Evolutionary conservation across 2,888 invertebrate species (phyloP).

Genomic region (Stomorhina lunata): DNA sequence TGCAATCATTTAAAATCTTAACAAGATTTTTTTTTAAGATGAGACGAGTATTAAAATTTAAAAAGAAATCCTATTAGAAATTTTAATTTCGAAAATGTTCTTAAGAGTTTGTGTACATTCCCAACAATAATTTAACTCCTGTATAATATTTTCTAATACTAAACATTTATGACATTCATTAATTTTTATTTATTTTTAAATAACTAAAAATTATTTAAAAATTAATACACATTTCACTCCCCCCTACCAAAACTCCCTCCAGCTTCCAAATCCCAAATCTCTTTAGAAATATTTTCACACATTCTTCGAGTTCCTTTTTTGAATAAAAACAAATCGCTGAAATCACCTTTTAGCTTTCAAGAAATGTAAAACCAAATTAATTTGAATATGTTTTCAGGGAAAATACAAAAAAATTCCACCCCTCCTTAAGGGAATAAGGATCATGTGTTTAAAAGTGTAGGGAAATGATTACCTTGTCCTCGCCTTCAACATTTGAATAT

Average conservation of each 20-base stretch:
- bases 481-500: constrained; percentile 44
- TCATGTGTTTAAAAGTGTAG: constrained; percentile 30
- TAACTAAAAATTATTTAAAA: constrained; percentile 49
- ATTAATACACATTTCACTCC: constrained; percentile 7
- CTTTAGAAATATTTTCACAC: constrained; percentile 54
- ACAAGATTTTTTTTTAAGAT: too few species aligned
- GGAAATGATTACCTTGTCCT: constrained; percentile 51
- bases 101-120: too few species aligned
- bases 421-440: constrained; percentile 21
- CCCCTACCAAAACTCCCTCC: not conserved
- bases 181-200: constrained; percentile 60
- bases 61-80: too few species aligned
- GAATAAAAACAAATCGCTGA: constrained; percentile 27
- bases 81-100: too few species aligned
- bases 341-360: constrained; percentile 36
- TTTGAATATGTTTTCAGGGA: not conserved
- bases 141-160: not conserved
- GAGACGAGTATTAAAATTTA: too few species aligned
- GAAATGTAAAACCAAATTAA: not conserved
- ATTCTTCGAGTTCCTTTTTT: constrained; percentile 14
- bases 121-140: constrained; percentile 27
- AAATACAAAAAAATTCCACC: constrained; percentile 12
- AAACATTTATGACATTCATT: constrained; percentile 42
- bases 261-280: not conserved
- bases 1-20: too few species aligned